These are phyloP conservation scores for Dascillus cervinus DNA, from an alignment of 2,888 invertebrate genomes.

Conservation along the genomic window DNA sequence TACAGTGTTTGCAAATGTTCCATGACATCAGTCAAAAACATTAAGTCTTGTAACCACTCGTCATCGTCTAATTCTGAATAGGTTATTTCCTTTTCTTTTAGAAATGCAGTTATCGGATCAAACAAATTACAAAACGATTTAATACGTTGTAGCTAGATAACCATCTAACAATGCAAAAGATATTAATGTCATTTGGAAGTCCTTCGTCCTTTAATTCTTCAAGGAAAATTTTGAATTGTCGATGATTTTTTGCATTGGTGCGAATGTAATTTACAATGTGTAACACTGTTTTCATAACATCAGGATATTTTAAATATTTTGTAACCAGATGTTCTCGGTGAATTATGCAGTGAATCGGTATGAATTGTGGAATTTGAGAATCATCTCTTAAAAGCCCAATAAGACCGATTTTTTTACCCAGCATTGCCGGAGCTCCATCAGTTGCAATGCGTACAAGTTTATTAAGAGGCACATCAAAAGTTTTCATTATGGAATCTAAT, in stretches of 20 bases:
- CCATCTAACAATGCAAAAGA: conserved; percentile 15
- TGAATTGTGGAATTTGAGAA: conserved; percentile 10
- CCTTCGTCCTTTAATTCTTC: conserved; percentile 14
- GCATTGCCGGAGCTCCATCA: conserved; percentile 14
- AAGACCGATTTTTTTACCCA: conserved; percentile 14
- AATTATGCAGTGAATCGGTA: conserved; percentile 10
- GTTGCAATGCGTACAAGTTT: conserved; percentile 15
- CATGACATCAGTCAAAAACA: conserved; percentile 11
- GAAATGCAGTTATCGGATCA: conserved; percentile 13
- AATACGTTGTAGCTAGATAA: conserved; percentile 16
- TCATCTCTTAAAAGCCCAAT: conserved; percentile 12
- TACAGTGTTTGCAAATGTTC: conserved; percentile 15
- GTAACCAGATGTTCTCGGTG: conserved; percentile 12
- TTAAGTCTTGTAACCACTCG: conserved; percentile 11
- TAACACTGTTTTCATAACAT: conserved; percentile 13
- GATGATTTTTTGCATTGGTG: conserved; percentile 14
- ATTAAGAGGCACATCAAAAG: conserved; percentile 13
- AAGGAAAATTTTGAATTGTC: conserved; percentile 15
- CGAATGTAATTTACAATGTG: conserved; percentile 15
- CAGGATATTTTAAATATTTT: conserved; percentile 12
- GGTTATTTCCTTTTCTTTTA: conserved; percentile 15
- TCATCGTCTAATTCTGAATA: conserved; percentile 17
- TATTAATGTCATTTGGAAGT: conserved; percentile 13
- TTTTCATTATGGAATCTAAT: conserved; percentile 16
- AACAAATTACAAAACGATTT: conserved; percentile 13